These are phyloP conservation scores for Caenorhabditis zanzibari DNA, from an alignment of 2,888 invertebrate species.

Conservation along the genomic window DNA sequence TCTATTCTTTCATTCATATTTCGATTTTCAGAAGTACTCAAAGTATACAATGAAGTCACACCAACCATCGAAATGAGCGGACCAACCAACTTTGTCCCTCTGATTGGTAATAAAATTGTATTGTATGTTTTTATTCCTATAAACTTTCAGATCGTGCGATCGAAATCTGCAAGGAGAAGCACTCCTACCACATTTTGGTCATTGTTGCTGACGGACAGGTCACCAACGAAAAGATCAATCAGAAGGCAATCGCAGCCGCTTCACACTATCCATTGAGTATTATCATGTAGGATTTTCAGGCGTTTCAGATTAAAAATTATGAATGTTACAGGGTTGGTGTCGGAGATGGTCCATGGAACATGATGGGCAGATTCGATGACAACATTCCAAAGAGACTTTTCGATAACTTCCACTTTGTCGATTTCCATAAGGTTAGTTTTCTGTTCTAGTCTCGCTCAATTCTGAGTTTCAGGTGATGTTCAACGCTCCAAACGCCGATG, in stretches of 20 bases:
- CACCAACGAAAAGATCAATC: slow-evolving; percentile 84
- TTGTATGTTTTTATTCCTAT: neutral
- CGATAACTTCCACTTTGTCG: slow-evolving; percentile 86
- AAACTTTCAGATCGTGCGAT: slow-evolving; percentile 82
- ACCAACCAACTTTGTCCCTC: slow-evolving; percentile 86
- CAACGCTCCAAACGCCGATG: slow-evolving; percentile 83
- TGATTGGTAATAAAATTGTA: slow-evolving; percentile 83
- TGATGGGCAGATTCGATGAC: slow-evolving; percentile 86
- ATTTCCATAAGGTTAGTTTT: slow-evolving; percentile 84
- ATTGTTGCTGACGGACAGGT: slow-evolving; percentile 86
- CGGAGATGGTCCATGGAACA: slow-evolving; percentile 86
- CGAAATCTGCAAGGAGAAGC: slow-evolving; percentile 84
- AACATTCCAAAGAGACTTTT: slow-evolving; percentile 85
- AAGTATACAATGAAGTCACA: slow-evolving; percentile 84
- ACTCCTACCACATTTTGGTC: slow-evolving; percentile 85
- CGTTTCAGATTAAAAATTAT: neutral
- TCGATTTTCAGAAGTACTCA: slow-evolving; percentile 84
- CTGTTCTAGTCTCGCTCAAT: too few relatives aligned
- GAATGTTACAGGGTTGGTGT: slow-evolving; percentile 84
- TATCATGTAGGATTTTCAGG: slow-evolving; percentile 82
- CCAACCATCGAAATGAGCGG: slow-evolving; percentile 85
- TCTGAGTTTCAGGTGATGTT: slow-evolving; percentile 80
- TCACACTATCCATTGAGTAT: slow-evolving; percentile 85
- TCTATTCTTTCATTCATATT: neutral
- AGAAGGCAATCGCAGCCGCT: slow-evolving; percentile 85